These are phyloP conservation scores for Zoanthus solanderi DNA, from an alignment of 92 coral and sea anemone genomes.

Conservation along the genomic window DNA sequence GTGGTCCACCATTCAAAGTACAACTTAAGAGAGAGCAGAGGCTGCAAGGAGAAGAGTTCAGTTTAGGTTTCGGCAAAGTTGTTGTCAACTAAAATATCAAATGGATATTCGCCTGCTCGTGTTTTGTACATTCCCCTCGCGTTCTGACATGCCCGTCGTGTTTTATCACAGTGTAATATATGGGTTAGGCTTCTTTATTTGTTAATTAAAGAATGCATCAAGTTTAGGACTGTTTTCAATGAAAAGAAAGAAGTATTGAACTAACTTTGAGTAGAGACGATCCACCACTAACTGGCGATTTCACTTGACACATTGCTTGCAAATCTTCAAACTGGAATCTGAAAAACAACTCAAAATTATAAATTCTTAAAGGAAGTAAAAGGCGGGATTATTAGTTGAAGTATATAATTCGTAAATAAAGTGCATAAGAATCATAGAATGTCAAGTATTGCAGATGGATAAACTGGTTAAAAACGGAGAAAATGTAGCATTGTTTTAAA, in stretches of 20 bases:
- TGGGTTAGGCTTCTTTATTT: too few relatives aligned
- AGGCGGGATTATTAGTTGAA: not conserved
- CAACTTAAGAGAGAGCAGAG: conserved; percentile 80
- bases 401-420: not conserved
- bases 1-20: conserved; percentile 93
- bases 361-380: not conserved
- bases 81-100: not conserved
- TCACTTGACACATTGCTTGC: conserved; percentile 77
- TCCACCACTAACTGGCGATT: conserved; percentile 67
- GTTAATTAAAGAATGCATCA: too few relatives aligned
- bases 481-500: not conserved
- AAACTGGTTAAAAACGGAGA: not conserved
- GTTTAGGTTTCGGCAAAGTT: not conserved
- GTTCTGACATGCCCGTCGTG: too few relatives aligned
- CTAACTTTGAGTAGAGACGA: conserved; percentile 64
- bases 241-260: not conserved
- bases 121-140: too few relatives aligned
- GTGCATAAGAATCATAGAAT: not conserved
- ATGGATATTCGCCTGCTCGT: too few relatives aligned
- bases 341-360: not conserved
- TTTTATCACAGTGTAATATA: too few relatives aligned
- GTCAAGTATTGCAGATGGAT: not conserved
- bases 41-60: conserved; percentile 62
- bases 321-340: conserved; percentile 77
- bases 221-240: not conserved